These are phyloP conservation scores for Volucella inflata DNA, from an alignment of 2,888 invertebrate species.

Conservation along the genomic window DNA sequence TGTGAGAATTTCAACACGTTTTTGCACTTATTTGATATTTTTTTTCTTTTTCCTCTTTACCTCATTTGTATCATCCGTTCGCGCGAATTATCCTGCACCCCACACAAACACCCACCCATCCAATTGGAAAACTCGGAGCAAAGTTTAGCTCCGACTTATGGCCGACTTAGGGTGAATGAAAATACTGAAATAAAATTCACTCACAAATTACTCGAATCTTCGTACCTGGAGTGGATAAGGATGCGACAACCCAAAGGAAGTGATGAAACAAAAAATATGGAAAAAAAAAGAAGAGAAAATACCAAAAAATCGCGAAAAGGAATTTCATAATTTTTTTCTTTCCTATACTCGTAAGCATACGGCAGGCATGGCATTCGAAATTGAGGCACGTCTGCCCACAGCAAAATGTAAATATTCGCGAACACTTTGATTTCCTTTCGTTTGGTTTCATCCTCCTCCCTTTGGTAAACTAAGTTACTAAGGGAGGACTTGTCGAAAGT, in stretches of 20 bases:
- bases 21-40: conserved; percentile 65
- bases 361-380: conserved; percentile 18
- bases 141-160: conserved; percentile 16
- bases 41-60: conserved; percentile 21
- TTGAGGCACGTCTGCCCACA: conserved; percentile 41
- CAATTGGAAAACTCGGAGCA: background rate
- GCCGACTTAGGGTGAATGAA: background rate
- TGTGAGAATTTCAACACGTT: conserved; percentile 68
- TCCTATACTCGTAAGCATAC: conserved; percentile 36
- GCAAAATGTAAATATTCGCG: conserved; percentile 48
- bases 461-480: background rate
- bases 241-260: background rate
- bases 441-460: background rate
- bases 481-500: background rate
- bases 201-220: conserved; percentile 31
- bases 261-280: conserved; percentile 9
- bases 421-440: conserved; percentile 40
- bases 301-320: conserved; percentile 6
- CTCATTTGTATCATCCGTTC: conserved; percentile 14
- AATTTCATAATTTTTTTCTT: conserved; percentile 61
- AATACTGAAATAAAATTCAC: conserved; percentile 4
- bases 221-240: conserved; percentile 16
- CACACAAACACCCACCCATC: background rate
- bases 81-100: conserved; percentile 37
- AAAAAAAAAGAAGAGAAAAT: conserved; percentile 29